Conservation (phyloP, 2,797 vertebrate species). For the Lacerta viridis region DNA sequence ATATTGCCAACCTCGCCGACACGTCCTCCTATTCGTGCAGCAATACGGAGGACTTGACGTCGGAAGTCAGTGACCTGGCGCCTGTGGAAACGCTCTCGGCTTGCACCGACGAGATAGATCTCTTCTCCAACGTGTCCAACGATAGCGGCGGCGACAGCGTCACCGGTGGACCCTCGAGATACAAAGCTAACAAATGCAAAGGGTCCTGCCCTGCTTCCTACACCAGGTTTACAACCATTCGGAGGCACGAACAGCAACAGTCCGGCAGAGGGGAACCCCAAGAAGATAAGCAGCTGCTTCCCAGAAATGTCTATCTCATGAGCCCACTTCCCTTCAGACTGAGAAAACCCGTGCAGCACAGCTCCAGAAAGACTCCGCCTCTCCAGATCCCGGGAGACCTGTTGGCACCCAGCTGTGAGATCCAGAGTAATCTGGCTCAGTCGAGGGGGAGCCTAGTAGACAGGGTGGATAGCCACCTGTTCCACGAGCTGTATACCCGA, state of each 20-base stretch:
- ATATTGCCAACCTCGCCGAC: constrained; percentile 44
- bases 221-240: constrained; percentile 97
- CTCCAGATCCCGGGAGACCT: constrained; percentile 75
- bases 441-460: constrained; percentile 48
- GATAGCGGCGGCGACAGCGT: constrained; percentile 81
- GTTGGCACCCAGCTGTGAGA: constrained; percentile 71
- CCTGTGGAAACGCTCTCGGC: constrained; percentile 81
- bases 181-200: constrained; percentile 93
- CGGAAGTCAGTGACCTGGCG: constrained; percentile 76
- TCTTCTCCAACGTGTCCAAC: constrained; percentile 82
- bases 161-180: constrained; percentile 79
- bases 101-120: constrained; percentile 84
- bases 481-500: constrained; percentile 56
- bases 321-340: constrained; percentile 92
- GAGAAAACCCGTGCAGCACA: constrained; percentile 86
- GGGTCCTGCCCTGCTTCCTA: constrained; percentile 94
- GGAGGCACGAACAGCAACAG: constrained; percentile 91
- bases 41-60: constrained; percentile 72
- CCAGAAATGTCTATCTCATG: constrained; percentile 93
- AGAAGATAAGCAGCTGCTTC: constrained; percentile 81
- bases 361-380: constrained; percentile 77
- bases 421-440: constrained; percentile 28
- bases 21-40: constrained; percentile 71
- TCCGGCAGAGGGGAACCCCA: constrained; percentile 77
- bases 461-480: constrained; percentile 53